Base-by-base conservation (phyloP, 2,888 invertebrate species). In the Microplitis deprimator region DNA sequence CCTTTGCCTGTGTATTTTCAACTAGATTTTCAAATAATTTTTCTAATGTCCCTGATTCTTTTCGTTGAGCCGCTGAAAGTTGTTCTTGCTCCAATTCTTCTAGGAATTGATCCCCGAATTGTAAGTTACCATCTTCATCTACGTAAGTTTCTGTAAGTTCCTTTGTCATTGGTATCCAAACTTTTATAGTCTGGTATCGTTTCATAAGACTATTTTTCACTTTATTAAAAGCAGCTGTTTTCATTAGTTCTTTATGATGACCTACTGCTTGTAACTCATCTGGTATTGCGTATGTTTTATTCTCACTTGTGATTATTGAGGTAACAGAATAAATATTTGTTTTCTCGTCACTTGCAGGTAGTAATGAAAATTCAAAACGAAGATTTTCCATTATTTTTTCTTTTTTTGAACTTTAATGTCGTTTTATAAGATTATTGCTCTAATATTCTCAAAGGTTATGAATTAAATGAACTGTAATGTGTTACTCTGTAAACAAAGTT, bases 121-220 rank as follows among this genome's bases (percentile, higher is more conserved):
- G 79, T 73, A 82, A 62, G 76, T 82, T 82, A 61, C 78, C 81
- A 61, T 78, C 80, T 20, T 82, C 79, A 76, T 82, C 83, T 16
- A 79, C 29, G 67, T 82, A 82, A 1, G 64, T 61, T 16, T 79
- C 61, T 20, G 6, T 29, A 20, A 81, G 41, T 76, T 80, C 77
- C 17, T 79, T 59, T 64, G 78, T 72, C 65, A 81, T 10, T 8
- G 38, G 77, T 17, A 82, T 78, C 82, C 80, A 81, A 10, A 83
- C 76, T 77, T 71, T 81, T 67, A 80, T 76, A 16, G 60, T 16
- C 76, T 81, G 81, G 61, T 78, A 65, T 61, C 79, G 78, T 78
- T 80, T 79, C 62, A 78, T 80, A 10, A 80, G 20, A 76, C 78
- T 75, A 40, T 82, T 83, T 67, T 77, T 80, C 17, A 82, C 75